phyloP scores from a whole-genome alignment of 2,888 invertebrate species.

The Gonocerus acuteangulatus region DNA sequence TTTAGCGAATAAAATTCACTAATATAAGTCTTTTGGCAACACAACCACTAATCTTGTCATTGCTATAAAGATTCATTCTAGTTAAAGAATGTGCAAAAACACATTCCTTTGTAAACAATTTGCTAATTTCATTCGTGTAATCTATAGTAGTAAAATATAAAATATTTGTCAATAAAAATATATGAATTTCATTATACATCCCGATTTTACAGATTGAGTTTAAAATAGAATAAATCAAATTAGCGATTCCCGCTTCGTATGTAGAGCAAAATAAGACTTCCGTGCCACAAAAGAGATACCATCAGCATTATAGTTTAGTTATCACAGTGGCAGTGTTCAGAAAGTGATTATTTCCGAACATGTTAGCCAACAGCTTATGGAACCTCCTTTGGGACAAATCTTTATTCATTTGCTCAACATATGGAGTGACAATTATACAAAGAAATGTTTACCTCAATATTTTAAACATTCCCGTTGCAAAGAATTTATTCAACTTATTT shows the following conservation, averaged over 20 bases:
- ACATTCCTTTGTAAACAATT: background rate
- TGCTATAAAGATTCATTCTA: background rate
- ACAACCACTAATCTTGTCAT: background rate
- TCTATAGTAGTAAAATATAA: constrained; percentile 1
- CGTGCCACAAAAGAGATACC: background rate
- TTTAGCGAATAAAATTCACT: background rate
- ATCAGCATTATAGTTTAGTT: background rate
- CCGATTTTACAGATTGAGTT: background rate
- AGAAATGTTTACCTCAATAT: too few relatives aligned
- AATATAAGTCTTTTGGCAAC: constrained; percentile 1
- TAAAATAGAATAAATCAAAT: too few relatives aligned
- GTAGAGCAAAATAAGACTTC: too few relatives aligned
- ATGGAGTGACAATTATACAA: too few relatives aligned
- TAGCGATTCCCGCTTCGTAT: too few relatives aligned
- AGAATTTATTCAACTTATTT: too few relatives aligned
- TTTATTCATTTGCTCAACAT: too few relatives aligned
- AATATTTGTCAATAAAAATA: background rate
- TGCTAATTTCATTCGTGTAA: background rate
- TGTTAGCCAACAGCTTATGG: background rate
- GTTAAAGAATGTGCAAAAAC: background rate
- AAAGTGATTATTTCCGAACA: background rate
- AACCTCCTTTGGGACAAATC: background rate
- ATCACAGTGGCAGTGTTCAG: background rate
- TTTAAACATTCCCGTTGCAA: too few relatives aligned
- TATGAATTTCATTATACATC: background rate